Evolutionary conservation across 1,140 invertebrate species (phyloP), one percentile per base, ranked within the genome.

Genomic region (Psix sp.): DNA sequence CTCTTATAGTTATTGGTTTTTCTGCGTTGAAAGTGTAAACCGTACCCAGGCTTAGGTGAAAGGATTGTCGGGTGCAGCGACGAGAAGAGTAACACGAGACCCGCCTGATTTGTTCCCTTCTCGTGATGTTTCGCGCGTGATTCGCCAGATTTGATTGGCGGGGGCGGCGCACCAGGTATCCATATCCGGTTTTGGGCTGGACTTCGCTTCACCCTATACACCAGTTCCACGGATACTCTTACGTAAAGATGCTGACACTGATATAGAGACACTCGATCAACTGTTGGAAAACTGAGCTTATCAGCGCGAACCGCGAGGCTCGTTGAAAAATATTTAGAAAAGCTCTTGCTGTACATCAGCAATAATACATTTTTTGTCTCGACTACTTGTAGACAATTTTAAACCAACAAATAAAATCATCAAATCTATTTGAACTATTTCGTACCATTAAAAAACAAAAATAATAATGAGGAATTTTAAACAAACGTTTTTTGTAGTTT

Each of bases 71-170:
- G 26, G 39, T 13, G 52, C 14, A 39, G 21, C 39, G 62, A 42
- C 13, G 63, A 62, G 62, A 52, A 48, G 60, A 67, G 29, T 33
- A 51, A 62, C 24, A 46, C 40, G 71, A 74, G 76, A 42, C 40
- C 78, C 77, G 78, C 80, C 82, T 80, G 84, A 86, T 85, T 84
- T 80, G 83, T 80, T 78, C 80, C 80, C 80, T 82, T 82, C 82
- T 78, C 73, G 71, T 77, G 76, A 59, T 71, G 76, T 82, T 84
- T 80, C 76, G 77, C 75, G 67, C 24, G 49, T 80, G 80, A 84
- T 83, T 84, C 83, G 83, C 77, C 74, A 77, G 45, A 79, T 77
- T 77, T 68, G 74, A 85, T 84, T 85, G 85, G 83, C 77, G 85
- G 81, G 84, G 85, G 85, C 85, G 85, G 81, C 59, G 57, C 82